phyloP scores from a whole-genome alignment of 2,113 vertebrate genomes.

The Dasyprocta punctata region DNA sequence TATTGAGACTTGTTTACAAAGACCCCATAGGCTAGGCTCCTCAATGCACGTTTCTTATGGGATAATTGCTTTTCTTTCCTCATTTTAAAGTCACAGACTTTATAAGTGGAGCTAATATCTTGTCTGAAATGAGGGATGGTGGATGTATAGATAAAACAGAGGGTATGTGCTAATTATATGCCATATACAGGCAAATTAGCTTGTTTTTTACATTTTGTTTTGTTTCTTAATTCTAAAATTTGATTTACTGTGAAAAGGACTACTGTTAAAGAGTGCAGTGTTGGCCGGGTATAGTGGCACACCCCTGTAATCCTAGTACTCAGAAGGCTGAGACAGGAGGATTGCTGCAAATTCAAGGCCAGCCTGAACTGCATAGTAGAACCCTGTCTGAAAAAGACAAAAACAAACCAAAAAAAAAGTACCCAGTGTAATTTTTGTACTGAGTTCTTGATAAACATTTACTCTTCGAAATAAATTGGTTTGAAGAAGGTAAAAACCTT shows the following conservation, averaged over 20 bases:
- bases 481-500: not conserved
- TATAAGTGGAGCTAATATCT: not conserved
- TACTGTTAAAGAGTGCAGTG: not conserved
- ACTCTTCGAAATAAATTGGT: not conserved
- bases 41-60: not conserved
- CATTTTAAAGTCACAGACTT: constrained; percentile 15
- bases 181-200: not conserved
- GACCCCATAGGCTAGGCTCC: not conserved
- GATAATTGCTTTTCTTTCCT: not conserved
- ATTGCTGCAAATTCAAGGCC: too few relatives aligned
- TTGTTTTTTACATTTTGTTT: not conserved
- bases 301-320: too few relatives aligned
- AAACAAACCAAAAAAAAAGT: not conserved
- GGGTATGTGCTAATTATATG: not conserved
- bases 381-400: too few relatives aligned
- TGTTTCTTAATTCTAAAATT: constrained; percentile 1
- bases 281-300: too few relatives aligned
- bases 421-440: not conserved
- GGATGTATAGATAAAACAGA: not conserved
- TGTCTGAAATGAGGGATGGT: constrained; percentile 15
- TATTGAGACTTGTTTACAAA: not conserved
- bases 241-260: constrained; percentile 1
- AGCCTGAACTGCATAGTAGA: too few relatives aligned
- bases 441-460: not conserved
- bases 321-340: too few relatives aligned